Conservation (phyloP, 2,113 vertebrate species). For the Syrrhaptes paradoxus region DNA sequence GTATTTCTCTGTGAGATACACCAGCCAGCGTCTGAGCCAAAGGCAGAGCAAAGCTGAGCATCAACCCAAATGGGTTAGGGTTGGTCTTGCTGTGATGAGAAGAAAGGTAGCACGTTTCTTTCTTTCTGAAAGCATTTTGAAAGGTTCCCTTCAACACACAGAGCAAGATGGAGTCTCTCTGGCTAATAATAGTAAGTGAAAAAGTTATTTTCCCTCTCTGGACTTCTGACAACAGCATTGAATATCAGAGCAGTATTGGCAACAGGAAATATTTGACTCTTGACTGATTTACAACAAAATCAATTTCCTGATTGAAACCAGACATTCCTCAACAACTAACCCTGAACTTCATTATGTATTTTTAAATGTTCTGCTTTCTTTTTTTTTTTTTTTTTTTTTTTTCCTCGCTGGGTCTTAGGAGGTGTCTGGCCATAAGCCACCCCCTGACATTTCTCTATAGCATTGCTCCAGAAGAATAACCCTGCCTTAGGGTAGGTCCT, state of each 20-base stretch:
- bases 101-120: background rate
- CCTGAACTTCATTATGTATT: background rate
- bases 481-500: background rate
- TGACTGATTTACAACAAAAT: conserved; percentile 34
- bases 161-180: background rate
- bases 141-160: background rate
- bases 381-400: background rate
- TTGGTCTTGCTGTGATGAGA: background rate
- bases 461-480: background rate
- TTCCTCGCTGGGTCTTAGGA: background rate
- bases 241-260: background rate
- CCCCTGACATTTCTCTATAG: background rate
- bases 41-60: background rate
- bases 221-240: background rate
- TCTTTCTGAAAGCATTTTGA: background rate
- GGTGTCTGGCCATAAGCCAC: background rate
- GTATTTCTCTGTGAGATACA: background rate
- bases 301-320: conserved; percentile 44
- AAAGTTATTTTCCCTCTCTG: background rate
- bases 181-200: background rate
- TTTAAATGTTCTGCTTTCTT: background rate
- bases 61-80: background rate
- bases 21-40: background rate
- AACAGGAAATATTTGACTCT: conserved; percentile 2
- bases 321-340: conserved; percentile 21